phyloP scores from a whole-genome alignment of 2,797 vertebrate genomes.

The Macrochelys suwanniensis region DNA sequence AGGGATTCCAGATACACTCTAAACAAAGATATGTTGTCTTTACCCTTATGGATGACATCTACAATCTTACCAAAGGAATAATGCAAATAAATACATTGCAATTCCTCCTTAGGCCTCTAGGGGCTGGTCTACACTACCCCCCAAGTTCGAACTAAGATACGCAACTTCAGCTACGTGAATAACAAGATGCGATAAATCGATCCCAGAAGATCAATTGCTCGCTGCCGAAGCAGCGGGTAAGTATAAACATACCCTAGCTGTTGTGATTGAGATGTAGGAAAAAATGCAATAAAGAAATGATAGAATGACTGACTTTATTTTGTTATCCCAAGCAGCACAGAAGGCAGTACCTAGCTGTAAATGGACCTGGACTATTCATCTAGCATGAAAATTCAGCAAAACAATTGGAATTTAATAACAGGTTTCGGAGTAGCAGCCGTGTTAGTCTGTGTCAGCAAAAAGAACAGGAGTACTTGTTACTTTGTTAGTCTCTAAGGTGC shows the following conservation, averaged over 20 bases:
- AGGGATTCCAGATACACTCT: not conserved
- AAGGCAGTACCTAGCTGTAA: not conserved
- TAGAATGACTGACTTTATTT: fast-evolving
- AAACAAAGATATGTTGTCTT: not conserved
- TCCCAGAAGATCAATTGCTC: no score
- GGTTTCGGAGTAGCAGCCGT: no score
- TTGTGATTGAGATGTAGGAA: not conserved
- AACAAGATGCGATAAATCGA: no score
- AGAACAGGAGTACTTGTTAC: no score
- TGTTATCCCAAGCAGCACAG: not conserved
- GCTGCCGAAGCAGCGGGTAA: no score
- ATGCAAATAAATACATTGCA: not conserved
- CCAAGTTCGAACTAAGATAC: no score
- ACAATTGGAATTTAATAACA: not conserved
- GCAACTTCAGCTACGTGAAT: no score
- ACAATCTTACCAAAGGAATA: not conserved
- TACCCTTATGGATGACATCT: not conserved
- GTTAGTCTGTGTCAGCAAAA: no score
- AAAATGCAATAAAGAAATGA: not conserved
- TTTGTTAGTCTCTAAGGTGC: no score
- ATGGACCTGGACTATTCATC: fast-evolving
- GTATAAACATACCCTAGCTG: not conserved
- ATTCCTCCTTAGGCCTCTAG: not conserved
- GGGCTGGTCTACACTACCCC: not conserved
- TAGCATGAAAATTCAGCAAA: not conserved